Base-by-base conservation (phyloP, 2,797 vertebrate genomes). In the Lates japonicus region DNA sequence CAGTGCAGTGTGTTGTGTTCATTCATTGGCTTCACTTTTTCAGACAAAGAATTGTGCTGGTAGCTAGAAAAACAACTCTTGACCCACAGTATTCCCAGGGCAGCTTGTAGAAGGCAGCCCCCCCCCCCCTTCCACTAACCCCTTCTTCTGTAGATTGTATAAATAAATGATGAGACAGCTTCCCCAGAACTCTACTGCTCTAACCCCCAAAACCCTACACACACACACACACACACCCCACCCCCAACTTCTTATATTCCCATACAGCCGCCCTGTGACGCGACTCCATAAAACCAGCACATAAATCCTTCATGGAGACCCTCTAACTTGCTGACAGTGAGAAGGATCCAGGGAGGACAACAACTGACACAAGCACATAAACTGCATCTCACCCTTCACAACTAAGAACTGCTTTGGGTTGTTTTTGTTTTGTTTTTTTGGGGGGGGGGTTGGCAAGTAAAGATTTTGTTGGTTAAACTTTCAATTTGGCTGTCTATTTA, bases 91-190 rank as follows among this genome's bases (percentile, higher is more conserved):
- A 92, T 88, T 94, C 93, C 91, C 91, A 69, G 76, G 86, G 78
- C 41, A 22, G 67, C 82, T 81, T 52, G 77, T 81, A 76, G 87
- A 70, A 86, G 82, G 69, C 83, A 86, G 74, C 74, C 79, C 78
- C 74, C 81, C 84, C 57, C 82, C 68, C 81, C 1, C n/a, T n/a
- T 60, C 58, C 20, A 52, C 83, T 87, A 90, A 91, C 88, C 88
- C 90, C 90, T 55, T 93, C 91, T 87, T 94, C 91, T 92, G 88
- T 93, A 93, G 92, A 92, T 89, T 83, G 84, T 89, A 94, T 94
- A 88, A 94, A 95, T 95, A 93, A 94, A 93, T 94, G 86, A 95
- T 94, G 91, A 95, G 87, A 76, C 76, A 88, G 89, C 90, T 90
- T 91, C 91, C 91, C 88, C 74, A 81, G 58, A 91, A 92, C 86